Conservation (phyloP, 23 tunicate genomes). For the Styela plicata region DNA sequence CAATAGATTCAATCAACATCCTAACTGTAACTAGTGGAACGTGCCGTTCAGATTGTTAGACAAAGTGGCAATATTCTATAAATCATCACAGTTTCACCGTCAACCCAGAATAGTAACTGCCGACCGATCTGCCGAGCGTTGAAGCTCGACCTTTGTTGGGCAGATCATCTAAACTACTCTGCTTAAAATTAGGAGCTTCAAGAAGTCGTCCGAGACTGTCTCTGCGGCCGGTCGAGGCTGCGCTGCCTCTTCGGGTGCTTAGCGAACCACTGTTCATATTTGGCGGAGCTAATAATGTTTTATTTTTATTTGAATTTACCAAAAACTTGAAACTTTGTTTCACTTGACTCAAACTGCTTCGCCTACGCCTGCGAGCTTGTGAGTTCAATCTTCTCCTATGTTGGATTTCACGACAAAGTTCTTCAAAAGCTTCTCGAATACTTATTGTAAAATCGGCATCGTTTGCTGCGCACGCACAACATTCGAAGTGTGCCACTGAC, state of each 20-base stretch:
- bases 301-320: slow-evolving; percentile 69
- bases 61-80: too few relatives aligned
- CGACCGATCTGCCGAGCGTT: not conserved
- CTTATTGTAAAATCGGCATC: slow-evolving; percentile 4
- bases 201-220: not conserved
- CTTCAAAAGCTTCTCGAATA: slow-evolving; percentile 80
- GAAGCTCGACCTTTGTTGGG: not conserved
- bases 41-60: too few relatives aligned
- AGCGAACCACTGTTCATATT: not conserved
- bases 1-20: too few relatives aligned
- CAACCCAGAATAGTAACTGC: not conserved
- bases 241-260: slow-evolving; percentile 5
- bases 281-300: not conserved
- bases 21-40: too few relatives aligned
- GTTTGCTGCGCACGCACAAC: slow-evolving; percentile 87
- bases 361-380: slow-evolving; percentile 29
- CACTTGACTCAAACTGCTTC: slow-evolving; percentile 78
- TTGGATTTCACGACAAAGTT: slow-evolving; percentile 87
- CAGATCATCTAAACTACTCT: not conserved
- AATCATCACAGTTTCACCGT: not conserved
- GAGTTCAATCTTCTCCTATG: slow-evolving; percentile 12
- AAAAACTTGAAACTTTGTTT: slow-evolving; percentile 71
- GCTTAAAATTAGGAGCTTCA: not conserved
- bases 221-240: not conserved
- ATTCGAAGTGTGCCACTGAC: slow-evolving; percentile 64